Percentiles rank a stretch among this genome's conserved stretches.
These are phyloP conservation scores for Accipiter virgatus DNA, from an alignment of 2,113 vertebrate species.

Conservation along the genomic window DNA sequence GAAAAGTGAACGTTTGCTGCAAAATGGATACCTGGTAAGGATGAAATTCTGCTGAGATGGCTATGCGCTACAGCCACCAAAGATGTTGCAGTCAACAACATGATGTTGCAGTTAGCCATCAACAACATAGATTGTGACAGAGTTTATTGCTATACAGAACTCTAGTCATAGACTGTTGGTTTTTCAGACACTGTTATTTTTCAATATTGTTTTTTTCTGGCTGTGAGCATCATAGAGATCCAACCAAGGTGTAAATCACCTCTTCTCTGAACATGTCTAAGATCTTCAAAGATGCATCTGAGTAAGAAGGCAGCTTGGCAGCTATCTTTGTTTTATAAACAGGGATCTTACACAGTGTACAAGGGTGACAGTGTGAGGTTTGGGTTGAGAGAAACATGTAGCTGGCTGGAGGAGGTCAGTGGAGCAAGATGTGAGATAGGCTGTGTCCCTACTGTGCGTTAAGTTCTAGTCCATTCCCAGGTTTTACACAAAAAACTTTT, in stretches of 20 bases:
- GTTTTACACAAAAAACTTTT: neutral
- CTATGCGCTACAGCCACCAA: neutral
- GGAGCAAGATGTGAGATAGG: neutral
- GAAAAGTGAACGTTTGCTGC: neutral
- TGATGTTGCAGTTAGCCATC: neutral
- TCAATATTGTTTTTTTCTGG: neutral
- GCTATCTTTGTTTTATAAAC: neutral
- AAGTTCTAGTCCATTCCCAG: neutral
- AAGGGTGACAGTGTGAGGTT: neutral
- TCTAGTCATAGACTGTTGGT: neutral
- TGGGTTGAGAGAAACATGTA: neutral
- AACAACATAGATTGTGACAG: neutral
- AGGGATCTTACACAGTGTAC: neutral
- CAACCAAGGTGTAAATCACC: neutral
- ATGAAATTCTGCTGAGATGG: neutral
- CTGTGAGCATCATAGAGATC: neutral
- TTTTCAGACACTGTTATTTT: neutral
- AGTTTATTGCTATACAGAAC: neutral
- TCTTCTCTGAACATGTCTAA: neutral
- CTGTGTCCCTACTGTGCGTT: neutral
- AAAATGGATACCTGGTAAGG: neutral
- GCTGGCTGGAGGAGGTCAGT: neutral
- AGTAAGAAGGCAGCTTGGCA: neutral
- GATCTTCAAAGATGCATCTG: neutral
- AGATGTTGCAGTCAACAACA: neutral